phyloP scores from a whole-genome alignment of 2,113 vertebrate genomes.

The Deroptyus accipitrinus region DNA sequence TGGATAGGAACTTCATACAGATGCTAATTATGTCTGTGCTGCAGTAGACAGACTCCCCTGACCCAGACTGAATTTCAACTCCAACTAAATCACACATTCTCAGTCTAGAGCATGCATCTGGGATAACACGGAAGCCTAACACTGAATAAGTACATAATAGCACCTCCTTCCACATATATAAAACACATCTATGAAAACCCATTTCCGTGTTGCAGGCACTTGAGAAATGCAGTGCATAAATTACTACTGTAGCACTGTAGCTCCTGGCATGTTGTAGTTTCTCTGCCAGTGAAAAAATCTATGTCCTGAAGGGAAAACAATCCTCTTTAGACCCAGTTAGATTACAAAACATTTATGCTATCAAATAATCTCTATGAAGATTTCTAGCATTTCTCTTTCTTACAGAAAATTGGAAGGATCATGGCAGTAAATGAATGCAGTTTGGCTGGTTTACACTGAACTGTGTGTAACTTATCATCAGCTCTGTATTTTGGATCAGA shows the following conservation, averaged over 20 bases:
- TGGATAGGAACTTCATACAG: neutral
- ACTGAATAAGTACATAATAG: neutral
- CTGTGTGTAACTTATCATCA: neutral
- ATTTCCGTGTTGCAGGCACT: neutral
- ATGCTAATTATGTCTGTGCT: neutral
- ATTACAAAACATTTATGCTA: neutral
- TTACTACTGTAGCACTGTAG: neutral
- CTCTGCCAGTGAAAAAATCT: neutral
- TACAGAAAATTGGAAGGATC: neutral
- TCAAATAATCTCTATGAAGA: neutral
- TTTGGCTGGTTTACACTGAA: conserved; percentile 11
- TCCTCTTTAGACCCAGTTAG: neutral
- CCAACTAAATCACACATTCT: neutral
- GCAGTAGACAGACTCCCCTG: neutral
- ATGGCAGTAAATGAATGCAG: neutral
- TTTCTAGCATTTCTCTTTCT: neutral
- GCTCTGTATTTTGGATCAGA: neutral
- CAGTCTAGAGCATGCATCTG: rapidly evolving
- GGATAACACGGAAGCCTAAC: neutral
- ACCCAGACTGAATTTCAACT: neutral
- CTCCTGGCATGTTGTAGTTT: neutral
- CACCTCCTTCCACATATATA: neutral
- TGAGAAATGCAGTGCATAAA: neutral
- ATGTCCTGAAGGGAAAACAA: neutral
- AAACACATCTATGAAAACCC: neutral